Evolutionary conservation across 2,113 vertebrate genomes (phyloP), one percentile per base, ranked within the genome.

Genomic region (Harpagus bidentatus): DNA sequence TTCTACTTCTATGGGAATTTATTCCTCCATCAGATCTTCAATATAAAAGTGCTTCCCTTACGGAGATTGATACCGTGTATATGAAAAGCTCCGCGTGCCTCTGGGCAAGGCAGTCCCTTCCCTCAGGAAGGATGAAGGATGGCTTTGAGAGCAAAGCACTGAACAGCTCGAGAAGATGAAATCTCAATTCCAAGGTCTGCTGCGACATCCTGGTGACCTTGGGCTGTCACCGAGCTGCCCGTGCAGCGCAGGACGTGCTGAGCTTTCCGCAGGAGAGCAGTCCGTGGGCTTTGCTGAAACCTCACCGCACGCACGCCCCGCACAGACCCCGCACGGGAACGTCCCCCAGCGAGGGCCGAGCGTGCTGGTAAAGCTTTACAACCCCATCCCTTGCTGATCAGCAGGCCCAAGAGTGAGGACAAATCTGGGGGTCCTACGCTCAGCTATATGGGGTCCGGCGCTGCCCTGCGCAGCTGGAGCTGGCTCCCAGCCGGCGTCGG

Each of bases 11-110:
- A 4, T 52, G 69, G 80, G 97, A 95, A 97, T 97, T 97, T 97
- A 97, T 97, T 96, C 90, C 94, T 95, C 94, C 92, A 95, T 97
- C 97, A 96, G 95, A 96, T 94, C 59, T 94, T 38, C 96, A n/a
- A 40, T 96, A 94, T 93, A 93, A 96, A 97, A 97, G 96, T 78
- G 94, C 92, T 96, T 94, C 65, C 92, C 88, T 81, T 26, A 9
- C 29, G 0, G 86, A 97, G 95, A 97, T 97, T 97, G 95, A 97
- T 97, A 92, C 90, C 3, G 5, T 1, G 47, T 4, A 4, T 31
- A 23, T 92, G 92, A 95, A 96, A 92, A 86, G 90, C 89, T n/a
- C 59, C 7, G 20, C 2, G 36, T 8, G 80, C 90, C 71, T 70
- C 72, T 7, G 79, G 89, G 92, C n/a, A 10, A 61, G 92, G 85